Evolutionary conservation across 1,140 invertebrate genomes (phyloP).

Genomic region (Drosophila setifemur): DNA sequence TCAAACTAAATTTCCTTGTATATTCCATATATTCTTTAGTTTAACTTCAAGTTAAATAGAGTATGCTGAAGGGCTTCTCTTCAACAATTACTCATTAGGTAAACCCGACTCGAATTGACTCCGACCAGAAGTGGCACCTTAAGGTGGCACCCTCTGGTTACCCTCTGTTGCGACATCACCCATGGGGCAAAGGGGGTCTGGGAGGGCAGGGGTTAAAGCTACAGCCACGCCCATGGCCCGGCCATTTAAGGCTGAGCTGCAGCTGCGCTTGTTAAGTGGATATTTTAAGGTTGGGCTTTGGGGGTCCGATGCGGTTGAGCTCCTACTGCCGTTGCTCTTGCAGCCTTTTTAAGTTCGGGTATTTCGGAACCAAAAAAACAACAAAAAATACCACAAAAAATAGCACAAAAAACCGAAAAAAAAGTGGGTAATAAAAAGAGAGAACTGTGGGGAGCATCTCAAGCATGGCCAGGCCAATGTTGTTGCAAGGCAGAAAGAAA

Average conservation of each 20-base stretch:
- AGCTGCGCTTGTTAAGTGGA: conserved; percentile 50
- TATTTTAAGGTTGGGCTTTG: conserved; percentile 62
- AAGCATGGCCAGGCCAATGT: conserved; percentile 54
- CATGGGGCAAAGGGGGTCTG: not conserved
- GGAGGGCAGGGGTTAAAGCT: conserved; percentile 32
- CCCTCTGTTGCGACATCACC: conserved; percentile 54
- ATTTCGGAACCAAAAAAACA: conserved; percentile 55
- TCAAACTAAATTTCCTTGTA: not conserved
- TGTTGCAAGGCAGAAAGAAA: conserved; percentile 36
- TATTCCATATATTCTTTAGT: not conserved
- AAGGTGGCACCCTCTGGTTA: conserved; percentile 31
- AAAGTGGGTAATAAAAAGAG: conserved; percentile 35
- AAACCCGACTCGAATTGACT: conserved; percentile 16
- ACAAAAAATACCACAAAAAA: conserved; percentile 12
- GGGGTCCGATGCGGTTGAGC: conserved; percentile 46
- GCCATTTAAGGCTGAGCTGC: conserved; percentile 33
- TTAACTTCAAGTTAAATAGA: not conserved
- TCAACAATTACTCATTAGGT: conserved; percentile 25
- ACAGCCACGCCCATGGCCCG: conserved; percentile 38
- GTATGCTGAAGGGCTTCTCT: not conserved
- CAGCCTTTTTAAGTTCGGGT: conserved; percentile 59
- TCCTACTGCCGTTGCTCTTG: conserved; percentile 50
- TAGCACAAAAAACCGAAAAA: conserved; percentile 8
- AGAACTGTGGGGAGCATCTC: conserved; percentile 58
- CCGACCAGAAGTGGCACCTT: conserved; percentile 31